Evolutionary conservation across 2,888 invertebrate species (phyloP), one percentile per base, ranked within the genome.

Genomic region (Branchipolynoe longqiensis): DNA sequence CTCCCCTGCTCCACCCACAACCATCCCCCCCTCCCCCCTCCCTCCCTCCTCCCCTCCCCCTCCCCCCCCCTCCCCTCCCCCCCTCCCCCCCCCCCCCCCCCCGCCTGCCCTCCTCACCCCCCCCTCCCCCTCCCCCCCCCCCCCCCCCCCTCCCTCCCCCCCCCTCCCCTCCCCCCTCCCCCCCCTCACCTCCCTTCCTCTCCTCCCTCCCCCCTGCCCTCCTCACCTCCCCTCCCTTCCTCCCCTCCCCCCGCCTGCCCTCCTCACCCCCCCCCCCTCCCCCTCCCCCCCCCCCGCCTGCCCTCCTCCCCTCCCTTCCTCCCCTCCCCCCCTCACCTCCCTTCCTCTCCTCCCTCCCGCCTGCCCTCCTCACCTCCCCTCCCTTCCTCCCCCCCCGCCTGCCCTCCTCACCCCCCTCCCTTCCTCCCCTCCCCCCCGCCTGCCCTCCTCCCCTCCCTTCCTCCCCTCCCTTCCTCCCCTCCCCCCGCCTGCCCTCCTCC

Each of bases 301-400:
- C n/a, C n/a, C n/a, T 18, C 8, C 8, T 18, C 48, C 69, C 69
- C 69, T 14, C 36, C 69, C 36, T 38, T 12, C 69, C 18, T 22
- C 69, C 69, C 25, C 36, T 14, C 69, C 14, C 69, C 36, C 69
- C 18, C 31, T 62, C 69, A 36, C 36, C 38, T 36, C 69, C n/a
- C n/a, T n/a, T n/a, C n/a, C n/a, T n/a, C n/a, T n/a, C n/a, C n/a
- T n/a, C n/a, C n/a, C n/a, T n/a, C n/a, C n/a, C n/a, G n/a, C n/a
- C n/a, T n/a, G n/a, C n/a, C n/a, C n/a, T n/a, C n/a, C n/a, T n/a
- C n/a, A n/a, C n/a, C n/a, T n/a, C n/a, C n/a, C n/a, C n/a, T n/a
- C n/a, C n/a, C n/a, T n/a, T n/a, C n/a, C n/a, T n/a, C n/a, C n/a
- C n/a, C n/a, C n/a, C n/a, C n/a, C n/a, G n/a, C n/a, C n/a, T n/a